Percentiles rank a stretch among this genome's conserved stretches.
Conservation (phyloP, 2,888 invertebrate genomes). For the Agapostemon virescens region DNA sequence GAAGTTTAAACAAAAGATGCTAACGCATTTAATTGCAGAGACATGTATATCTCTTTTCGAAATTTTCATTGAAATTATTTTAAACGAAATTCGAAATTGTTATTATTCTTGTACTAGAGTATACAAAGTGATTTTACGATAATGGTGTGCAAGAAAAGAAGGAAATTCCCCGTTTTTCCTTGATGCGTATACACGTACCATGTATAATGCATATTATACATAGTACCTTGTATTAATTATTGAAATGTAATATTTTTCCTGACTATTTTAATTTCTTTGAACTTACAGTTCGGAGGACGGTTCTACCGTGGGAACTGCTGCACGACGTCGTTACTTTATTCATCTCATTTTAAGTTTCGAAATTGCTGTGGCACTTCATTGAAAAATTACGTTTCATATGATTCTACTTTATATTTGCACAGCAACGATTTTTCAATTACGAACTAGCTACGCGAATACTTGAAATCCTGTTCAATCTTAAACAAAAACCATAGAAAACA, state of each 20-base stretch:
- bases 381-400: constrained; percentile 13
- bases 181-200: constrained; percentile 34
- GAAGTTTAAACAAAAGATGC: constrained; percentile 32
- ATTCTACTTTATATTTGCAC: constrained; percentile 18
- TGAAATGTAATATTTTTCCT: constrained; percentile 66
- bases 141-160: constrained; percentile 57
- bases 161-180: constrained; percentile 58
- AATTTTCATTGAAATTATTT: constrained; percentile 23
- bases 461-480: constrained; percentile 15
- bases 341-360: constrained; percentile 49
- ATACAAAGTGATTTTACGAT: constrained; percentile 37
- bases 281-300: constrained; percentile 79
- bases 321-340: constrained; percentile 76
- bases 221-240: constrained; percentile 41
- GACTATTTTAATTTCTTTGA: constrained; percentile 80
- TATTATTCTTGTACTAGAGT: constrained; percentile 18
- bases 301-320: constrained; percentile 77
- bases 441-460: constrained; percentile 12
- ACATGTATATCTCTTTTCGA: constrained; percentile 11
- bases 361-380: constrained; percentile 25
- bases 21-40: constrained; percentile 18
- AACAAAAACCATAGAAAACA: constrained; percentile 8
- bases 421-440: constrained; percentile 18
- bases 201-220: constrained; percentile 39
- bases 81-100: constrained; percentile 12